A percentile compares a stretch with the other conserved stretches of the same genome.
These are phyloP conservation scores for Scaptomyza tumidula DNA, from an alignment of 2,888 invertebrate species.

Conservation along the genomic window DNA sequence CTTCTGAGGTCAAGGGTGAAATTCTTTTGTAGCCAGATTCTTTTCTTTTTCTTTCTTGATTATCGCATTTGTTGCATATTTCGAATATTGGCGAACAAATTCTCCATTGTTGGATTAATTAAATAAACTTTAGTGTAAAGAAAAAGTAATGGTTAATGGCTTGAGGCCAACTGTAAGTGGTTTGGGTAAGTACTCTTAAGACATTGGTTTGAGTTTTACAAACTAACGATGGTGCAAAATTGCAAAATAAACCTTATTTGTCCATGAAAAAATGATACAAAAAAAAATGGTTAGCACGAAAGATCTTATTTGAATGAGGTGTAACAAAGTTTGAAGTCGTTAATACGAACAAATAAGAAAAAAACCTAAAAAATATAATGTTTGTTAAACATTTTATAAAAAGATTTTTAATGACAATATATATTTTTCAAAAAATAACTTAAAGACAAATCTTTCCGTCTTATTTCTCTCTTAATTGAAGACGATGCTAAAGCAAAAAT, in stretches of 20 bases:
- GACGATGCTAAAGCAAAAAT: conserved; percentile 5
- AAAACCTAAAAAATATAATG: too few relatives aligned
- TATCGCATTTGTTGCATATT: conserved; percentile 54
- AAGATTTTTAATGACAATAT: too few relatives aligned
- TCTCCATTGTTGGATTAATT: conserved; percentile 27
- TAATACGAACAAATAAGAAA: too few relatives aligned
- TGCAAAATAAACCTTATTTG: too few relatives aligned
- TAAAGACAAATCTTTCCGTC: neutral
- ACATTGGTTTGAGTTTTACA: neutral
- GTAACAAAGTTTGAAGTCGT: too few relatives aligned
- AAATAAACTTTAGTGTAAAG: conserved; percentile 11
- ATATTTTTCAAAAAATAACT: too few relatives aligned
- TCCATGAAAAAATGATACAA: too few relatives aligned
- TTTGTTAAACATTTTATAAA: too few relatives aligned
- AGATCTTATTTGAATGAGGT: too few relatives aligned
- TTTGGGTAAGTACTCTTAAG: neutral
- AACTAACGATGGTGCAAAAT: neutral
- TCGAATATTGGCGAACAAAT: conserved; percentile 48
- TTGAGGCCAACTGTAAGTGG: neutral
- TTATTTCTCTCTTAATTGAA: conserved; percentile 16
- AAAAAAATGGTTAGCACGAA: neutral
- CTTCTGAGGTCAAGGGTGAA: conserved; percentile 70
- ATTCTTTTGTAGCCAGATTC: conserved; percentile 46
- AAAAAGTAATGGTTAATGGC: conserved; percentile 1
- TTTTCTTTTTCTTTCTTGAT: conserved; percentile 19